Evolutionary conservation across 1,140 invertebrate species (phyloP).

Genomic region (Anadara kagoshimensis): DNA sequence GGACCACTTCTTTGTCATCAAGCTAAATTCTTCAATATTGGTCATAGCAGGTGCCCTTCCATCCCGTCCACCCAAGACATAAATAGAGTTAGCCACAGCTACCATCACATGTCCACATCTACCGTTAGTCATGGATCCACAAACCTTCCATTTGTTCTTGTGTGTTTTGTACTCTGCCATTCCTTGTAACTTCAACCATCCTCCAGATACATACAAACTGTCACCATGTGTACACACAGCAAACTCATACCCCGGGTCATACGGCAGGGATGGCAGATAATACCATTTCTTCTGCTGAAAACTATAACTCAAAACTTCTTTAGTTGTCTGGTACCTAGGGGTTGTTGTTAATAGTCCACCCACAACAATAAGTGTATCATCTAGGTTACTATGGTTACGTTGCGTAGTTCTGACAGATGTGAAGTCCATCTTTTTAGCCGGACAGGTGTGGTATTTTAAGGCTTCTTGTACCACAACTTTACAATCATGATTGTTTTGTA

Average conservation of each 20-base stretch:
- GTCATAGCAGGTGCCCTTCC: conserved; percentile 54
- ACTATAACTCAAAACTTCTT: conserved; percentile 63
- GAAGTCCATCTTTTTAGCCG: conserved; percentile 49
- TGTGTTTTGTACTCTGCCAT: conserved; percentile 58
- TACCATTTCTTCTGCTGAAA: conserved; percentile 61
- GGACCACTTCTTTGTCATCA: conserved; percentile 57
- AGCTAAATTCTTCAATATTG: conserved; percentile 58
- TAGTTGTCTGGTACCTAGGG: conserved; percentile 57
- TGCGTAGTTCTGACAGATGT: conserved; percentile 45
- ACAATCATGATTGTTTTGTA: conserved; percentile 26
- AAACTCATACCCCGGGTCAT: conserved; percentile 65
- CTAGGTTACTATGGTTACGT: conserved; percentile 46
- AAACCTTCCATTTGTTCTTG: conserved; percentile 59
- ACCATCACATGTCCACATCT: conserved; percentile 55
- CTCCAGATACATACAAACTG: conserved; percentile 61
- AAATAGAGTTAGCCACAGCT: conserved; percentile 42
- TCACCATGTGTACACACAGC: conserved; percentile 54
- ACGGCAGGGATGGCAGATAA: conserved; percentile 61
- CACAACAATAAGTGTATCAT: conserved; percentile 55
- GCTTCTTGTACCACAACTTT: conserved; percentile 51
- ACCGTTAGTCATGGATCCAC: conserved; percentile 50
- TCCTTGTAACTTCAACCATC: conserved; percentile 58
- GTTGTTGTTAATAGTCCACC: conserved; percentile 54
- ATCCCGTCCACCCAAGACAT: conserved; percentile 50
- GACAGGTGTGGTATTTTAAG: conserved; percentile 58